Conservation (phyloP, 2,113 vertebrate species). For the Bucco capensis region DNA sequence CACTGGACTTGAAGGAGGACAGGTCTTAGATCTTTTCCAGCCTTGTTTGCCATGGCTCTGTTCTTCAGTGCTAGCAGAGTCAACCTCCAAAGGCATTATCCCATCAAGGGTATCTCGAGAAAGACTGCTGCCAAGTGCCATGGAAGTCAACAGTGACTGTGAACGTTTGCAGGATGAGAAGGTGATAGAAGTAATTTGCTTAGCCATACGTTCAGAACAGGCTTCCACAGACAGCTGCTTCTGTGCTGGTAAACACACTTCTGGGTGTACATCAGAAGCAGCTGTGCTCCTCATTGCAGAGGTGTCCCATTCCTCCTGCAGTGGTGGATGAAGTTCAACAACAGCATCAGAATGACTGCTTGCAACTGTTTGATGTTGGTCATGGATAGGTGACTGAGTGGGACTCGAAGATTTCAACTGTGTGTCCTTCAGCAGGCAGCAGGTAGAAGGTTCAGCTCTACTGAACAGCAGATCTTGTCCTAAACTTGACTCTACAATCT, state of each 20-base stretch:
- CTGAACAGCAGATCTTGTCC: neutral
- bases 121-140: neutral
- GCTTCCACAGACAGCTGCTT: neutral
- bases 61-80: neutral
- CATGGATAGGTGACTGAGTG: neutral
- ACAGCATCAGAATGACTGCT: neutral
- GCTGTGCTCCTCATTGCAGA: conserved; percentile 21
- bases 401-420: neutral
- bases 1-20: neutral
- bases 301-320: neutral
- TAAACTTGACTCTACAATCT: neutral
- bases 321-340: neutral
- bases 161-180: conserved; percentile 68
- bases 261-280: accelerated
- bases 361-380: neutral
- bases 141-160: conserved; percentile 28
- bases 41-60: neutral
- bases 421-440: neutral
- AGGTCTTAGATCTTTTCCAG: neutral
- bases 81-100: neutral
- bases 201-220: neutral
- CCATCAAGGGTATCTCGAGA: conserved; percentile 16
- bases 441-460: neutral
- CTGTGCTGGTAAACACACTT: neutral
- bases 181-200: conserved; percentile 71